These are phyloP conservation scores for Ptychodera flava DNA, from an alignment of 35 echinoderm and acorn worm species.

Conservation along the genomic window DNA sequence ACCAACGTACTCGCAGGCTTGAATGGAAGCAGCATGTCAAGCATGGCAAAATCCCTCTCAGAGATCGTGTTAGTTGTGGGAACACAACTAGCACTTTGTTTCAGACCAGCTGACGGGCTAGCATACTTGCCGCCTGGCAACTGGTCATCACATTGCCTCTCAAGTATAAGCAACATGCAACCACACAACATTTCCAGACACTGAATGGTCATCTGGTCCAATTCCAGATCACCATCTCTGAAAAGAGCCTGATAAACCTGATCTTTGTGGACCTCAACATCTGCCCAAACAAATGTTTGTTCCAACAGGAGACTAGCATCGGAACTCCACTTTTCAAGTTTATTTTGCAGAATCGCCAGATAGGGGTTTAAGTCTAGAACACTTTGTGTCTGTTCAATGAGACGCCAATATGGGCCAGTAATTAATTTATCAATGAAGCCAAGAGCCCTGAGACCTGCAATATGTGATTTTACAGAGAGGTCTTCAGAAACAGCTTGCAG, in stretches of 20 bases:
- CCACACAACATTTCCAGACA: conserved; percentile 20
- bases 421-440: conserved; percentile 34
- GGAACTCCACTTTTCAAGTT: conserved; percentile 24
- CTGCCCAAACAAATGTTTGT: background rate
- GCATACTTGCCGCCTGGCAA: conserved; percentile 20
- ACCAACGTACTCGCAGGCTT: conserved; percentile 19
- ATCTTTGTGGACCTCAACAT: conserved; percentile 12
- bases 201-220: conserved; percentile 7
- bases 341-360: conserved; percentile 9
- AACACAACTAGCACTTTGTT: conserved; percentile 33
- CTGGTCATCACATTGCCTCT: conserved; percentile 31
- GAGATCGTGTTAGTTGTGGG: conserved; percentile 32
- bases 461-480: conserved; percentile 29
- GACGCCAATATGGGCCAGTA: conserved; percentile 28
- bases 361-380: conserved; percentile 19
- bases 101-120: background rate
- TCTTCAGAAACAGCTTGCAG: conserved; percentile 43
- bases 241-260: conserved; percentile 14
- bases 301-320: conserved; percentile 15
- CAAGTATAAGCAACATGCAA: conserved; percentile 16
- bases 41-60: conserved; percentile 53
- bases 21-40: conserved; percentile 21
- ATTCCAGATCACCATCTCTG: conserved; percentile 1
- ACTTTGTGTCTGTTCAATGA: conserved; percentile 10
- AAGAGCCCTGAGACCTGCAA: conserved; percentile 22